phyloP scores from a whole-genome alignment of 2,888 invertebrate genomes.

The Drepana falcataria region DNA sequence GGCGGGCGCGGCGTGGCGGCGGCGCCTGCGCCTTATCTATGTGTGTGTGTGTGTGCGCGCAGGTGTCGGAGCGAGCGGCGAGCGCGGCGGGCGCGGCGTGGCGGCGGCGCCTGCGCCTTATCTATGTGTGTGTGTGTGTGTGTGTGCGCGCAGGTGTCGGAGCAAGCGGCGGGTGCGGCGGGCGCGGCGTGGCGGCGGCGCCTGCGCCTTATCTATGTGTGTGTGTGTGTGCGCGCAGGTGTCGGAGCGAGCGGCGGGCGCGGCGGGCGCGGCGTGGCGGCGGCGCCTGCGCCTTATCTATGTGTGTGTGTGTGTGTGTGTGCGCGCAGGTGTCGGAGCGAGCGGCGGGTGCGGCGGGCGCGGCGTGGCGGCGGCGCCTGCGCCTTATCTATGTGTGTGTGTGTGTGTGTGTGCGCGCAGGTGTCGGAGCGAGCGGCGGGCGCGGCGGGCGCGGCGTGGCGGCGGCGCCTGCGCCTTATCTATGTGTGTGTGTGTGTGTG shows the following conservation, averaged over 20 bases:
- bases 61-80: conserved; percentile 33
- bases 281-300: conserved; percentile 78
- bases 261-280: conserved; percentile 78
- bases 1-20: conserved; percentile 75
- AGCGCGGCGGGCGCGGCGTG: conserved; percentile 80
- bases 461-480: conserved; percentile 75
- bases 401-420: conserved; percentile 14
- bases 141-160: conserved; percentile 24
- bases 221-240: conserved; percentile 21
- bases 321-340: conserved; percentile 27
- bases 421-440: conserved; percentile 38
- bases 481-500: no score
- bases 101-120: conserved; percentile 71
- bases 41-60: conserved; percentile 6
- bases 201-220: no score
- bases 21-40: conserved; percentile 79
- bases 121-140: no score
- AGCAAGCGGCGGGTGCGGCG: conserved; percentile 57
- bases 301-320: no score
- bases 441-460: conserved; percentile 79
- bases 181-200: conserved; percentile 79
- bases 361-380: conserved; percentile 80
- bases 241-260: conserved; percentile 41
- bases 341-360: conserved; percentile 68
- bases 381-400: no score